These are phyloP conservation scores for Sphaerodactylus townsendi DNA, from an alignment of 2,113 vertebrate genomes.

Conservation along the genomic window DNA sequence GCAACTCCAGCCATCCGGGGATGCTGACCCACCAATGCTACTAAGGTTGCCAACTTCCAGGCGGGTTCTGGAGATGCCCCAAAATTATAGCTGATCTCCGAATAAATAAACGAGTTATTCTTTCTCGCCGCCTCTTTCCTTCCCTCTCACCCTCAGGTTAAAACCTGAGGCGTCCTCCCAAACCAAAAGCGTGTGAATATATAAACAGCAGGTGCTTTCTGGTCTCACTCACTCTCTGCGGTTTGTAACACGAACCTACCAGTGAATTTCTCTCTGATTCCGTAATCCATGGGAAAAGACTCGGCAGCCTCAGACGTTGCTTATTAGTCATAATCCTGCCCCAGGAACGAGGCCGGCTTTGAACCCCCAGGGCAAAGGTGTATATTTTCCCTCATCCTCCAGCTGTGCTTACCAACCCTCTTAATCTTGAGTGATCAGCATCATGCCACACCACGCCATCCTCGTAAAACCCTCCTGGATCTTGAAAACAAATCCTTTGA, in stretches of 20 bases:
- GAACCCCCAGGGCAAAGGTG: not conserved
- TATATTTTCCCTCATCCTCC: not conserved
- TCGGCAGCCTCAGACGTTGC: too few species aligned
- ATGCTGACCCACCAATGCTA: too few species aligned
- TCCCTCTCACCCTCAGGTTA: too few species aligned
- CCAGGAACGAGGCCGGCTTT: not conserved
- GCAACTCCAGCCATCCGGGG: too few species aligned
- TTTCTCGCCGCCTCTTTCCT: too few species aligned
- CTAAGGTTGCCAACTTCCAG: too few species aligned
- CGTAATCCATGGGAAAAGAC: not conserved
- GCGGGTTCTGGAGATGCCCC: too few species aligned
- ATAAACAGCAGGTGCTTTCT: too few species aligned
- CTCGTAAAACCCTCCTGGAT: not conserved
- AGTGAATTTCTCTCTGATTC: not conserved
- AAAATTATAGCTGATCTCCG: too few species aligned
- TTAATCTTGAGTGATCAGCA: not conserved
- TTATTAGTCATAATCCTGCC: not conserved
- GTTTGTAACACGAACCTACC: not conserved
- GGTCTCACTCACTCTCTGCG: not conserved
- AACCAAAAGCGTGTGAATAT: too few species aligned
- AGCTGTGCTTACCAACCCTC: not conserved
- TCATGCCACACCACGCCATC: not conserved
- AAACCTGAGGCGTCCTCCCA: too few species aligned
- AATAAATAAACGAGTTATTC: too few species aligned
- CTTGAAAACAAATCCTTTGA: not conserved